Evolutionary conservation across 2,113 vertebrate genomes (phyloP), one percentile per base, ranked within the genome.

Genomic region (Chunga burmeisteri): DNA sequence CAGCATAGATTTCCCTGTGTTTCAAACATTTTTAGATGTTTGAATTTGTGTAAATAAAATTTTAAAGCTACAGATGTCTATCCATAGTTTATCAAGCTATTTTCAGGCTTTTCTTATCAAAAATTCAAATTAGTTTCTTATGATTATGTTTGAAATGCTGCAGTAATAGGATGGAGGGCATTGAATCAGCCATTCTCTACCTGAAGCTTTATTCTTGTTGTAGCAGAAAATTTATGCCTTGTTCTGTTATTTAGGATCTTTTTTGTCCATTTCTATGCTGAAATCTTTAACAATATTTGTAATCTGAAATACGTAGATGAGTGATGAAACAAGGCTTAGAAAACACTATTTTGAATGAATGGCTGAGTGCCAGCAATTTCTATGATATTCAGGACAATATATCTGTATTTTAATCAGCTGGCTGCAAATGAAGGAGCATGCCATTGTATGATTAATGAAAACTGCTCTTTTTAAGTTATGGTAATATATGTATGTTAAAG

Each of bases 401-500:
- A 95, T 75, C 66, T 94, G 30, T 87, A 40, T 93, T 94, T 93
- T 87, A 88, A 90, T 91, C 66, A 91, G 27, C 52, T 82, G 61
- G 13, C 70, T 96, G 77, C 73, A 87, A 95, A 90, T 38, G 90
- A 93, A 87, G 66, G n/a, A 91, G 53, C 34, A n/a, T 44, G 67
- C 68, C 52, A 38, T 93, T 85, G 44, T 68, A 53, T 61, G 70
- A 90, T 91, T 87, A 93, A 85, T 72, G 46, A 75, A 91, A 91
- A 75, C 30, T 49, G 44, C 66, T 7, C 9, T 5, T 44, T 81
- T 91, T 44, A 87, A 85, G 74, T 80, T 85, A 40, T 40, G 52
- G 47, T 85, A 68, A 72, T 90, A 8, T 68, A 56, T 63, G 73
- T 59, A 29, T 66, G 80, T 86, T 70, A 49, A 81, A 92, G 63